Conservation (phyloP, 2,797 vertebrate species). For the Mormyrops boulengeri region DNA sequence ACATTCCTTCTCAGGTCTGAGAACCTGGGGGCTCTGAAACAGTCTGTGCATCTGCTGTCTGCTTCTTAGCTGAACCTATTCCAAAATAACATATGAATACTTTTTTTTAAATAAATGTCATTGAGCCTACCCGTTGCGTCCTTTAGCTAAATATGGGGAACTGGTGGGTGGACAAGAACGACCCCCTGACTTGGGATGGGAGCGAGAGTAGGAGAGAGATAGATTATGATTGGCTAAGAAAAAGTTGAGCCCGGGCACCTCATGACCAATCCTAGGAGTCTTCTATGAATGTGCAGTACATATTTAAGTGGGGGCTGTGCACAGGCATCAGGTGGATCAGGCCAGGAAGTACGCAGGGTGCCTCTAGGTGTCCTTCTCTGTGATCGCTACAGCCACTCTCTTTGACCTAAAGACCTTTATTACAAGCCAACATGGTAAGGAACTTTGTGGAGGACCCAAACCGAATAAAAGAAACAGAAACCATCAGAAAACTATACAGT, state of each 20-base stretch:
- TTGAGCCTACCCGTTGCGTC: conserved; percentile 18
- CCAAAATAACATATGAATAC: conserved; percentile 23
- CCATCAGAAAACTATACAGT: neutral
- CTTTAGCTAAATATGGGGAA: conserved; percentile 29
- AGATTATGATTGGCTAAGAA: conserved; percentile 17
- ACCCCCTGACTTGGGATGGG: neutral
- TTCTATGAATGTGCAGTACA: conserved; percentile 11
- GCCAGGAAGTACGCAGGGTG: conserved; percentile 9
- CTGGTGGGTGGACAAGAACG: conserved; percentile 5
- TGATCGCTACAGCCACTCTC: neutral
- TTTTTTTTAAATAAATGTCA: conserved; percentile 27
- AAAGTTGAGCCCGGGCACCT: neutral
- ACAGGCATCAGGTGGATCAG: conserved; percentile 2
- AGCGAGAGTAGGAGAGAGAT: neutral
- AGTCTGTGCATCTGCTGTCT: neutral
- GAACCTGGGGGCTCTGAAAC: neutral
- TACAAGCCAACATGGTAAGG: conserved; percentile 25
- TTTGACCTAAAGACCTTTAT: neutral
- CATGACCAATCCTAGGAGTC: conserved; percentile 21
- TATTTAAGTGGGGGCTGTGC: conserved; percentile 13
- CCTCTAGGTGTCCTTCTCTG: conserved; percentile 7
- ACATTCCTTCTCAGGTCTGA: neutral
- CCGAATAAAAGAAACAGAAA: neutral
- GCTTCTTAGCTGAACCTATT: conserved; percentile 2
- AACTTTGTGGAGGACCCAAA: neutral